Base-by-base conservation (phyloP, 2,113 vertebrate species). In the Rhabdornis inornatus region DNA sequence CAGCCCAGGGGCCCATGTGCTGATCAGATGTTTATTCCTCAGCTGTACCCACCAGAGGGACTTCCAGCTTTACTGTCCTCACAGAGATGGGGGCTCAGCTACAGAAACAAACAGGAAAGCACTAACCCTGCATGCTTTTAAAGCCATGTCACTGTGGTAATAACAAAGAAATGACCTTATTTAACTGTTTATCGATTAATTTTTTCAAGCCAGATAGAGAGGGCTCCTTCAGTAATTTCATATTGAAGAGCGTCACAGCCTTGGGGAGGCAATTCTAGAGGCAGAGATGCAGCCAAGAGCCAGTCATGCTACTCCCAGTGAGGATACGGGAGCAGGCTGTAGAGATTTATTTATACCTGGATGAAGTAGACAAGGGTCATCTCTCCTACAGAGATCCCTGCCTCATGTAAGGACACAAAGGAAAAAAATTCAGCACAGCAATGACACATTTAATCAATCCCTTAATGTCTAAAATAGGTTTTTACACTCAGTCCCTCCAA, bases 291-390 rank as follows among this genome's bases (percentile, higher is more conserved):
- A 76, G 63, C n/a, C 66, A 71, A 68, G 61, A 72, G 33, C 63
- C 40, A 27, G 10, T 33, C 11, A 12, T 1, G 2, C 18, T 47
- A 18, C 18, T 68, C 39, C 27, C 40, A 39, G 2, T 2, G 37
- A 7, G 3, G 87, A 64, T 0, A 2, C 6, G 9, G 23, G 37
- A 70, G 52, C n/a, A 61, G 16, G 42, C 42, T 59, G 30, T 5
- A 56, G 60, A 80, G 42, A 16, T 47, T 66, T 37, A 24, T 28
- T 66, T 37, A 24, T 28, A 74, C 15, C 47, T 68, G 76, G 30
- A 25, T 56, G 72, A 83, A 59, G 42, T n/a, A 92, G 35, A 52
- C 13, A 56, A 64, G 44, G 50, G 60, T 63, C 39, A 70, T n/a
- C 24, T 63, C 33, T 82, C 74, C 78, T 44, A 45, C 31, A 44